Base-by-base conservation (phyloP, 1,140 invertebrate species). In the Chrysopa pallens region DNA sequence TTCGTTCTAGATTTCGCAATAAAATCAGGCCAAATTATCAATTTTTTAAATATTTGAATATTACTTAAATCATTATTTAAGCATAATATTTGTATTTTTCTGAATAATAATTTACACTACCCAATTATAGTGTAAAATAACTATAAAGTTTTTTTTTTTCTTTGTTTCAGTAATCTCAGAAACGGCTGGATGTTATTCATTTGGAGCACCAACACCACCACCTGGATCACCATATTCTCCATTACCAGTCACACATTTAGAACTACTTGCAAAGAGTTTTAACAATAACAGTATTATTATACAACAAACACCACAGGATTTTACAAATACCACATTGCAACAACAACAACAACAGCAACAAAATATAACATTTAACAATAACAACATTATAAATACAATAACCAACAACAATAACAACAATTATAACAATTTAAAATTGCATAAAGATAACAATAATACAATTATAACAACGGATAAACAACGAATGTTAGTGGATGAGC, bases 191-290 rank as follows among this genome's bases (percentile, higher is more conserved):
- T 67, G 68, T 28, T 73, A 71, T 58, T 71, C 72, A 43, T 74
- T 76, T 59, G 73, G 74, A 17, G 72, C 73, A 52, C 73, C 73
- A 41, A 76, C 74, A 28, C 74, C 75, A 43, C 74, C 74, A 15
- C 72, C 73, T 4, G 72, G 74, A 39, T 75, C 74, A n/a, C 73
- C 74, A 8, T 77, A 77, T 57, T 76, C 74, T 40, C 74, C 75
- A n/a, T 68, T 76, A 44, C 67, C 67, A 12, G 63, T 69, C 42
- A 61, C 67, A 29, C 74, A 76, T 56, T 62, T 76, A 42, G 74
- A 77, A 49, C 58, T 76, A 40, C 57, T 76, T 37, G 60, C 68
- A 23, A 70, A 70, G 53, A 55, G 59, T 28, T 55, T 57, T 43
- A 57, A 55, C 39, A 54, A 53, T 6, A 55, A 52, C 45, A n/a